phyloP scores from a whole-genome alignment of 2,797 vertebrate species.

The Danio tinwini region DNA sequence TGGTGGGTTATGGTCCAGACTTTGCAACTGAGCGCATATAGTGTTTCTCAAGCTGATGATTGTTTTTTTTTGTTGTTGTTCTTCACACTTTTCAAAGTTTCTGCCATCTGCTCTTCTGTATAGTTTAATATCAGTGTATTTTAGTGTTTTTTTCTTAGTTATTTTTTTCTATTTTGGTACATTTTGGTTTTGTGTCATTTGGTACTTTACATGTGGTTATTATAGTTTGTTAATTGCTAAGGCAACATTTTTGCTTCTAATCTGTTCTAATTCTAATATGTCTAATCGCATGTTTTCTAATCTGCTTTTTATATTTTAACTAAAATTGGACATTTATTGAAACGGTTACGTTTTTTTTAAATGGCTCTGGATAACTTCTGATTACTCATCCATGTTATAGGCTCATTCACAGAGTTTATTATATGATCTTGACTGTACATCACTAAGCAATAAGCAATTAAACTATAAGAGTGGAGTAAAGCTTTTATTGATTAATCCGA shows the following conservation, averaged over 20 bases:
- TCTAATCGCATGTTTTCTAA: neutral
- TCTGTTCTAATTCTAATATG: no score
- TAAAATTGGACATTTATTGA: neutral
- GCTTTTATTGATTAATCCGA: no score
- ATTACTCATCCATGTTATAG: neutral
- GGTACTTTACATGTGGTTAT: neutral
- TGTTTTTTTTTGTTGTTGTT: neutral
- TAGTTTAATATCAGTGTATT: neutral
- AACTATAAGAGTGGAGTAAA: no score
- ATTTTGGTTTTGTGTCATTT: no score
- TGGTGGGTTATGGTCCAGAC: constrained; percentile 32
- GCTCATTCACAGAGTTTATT: neutral
- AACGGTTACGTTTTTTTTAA: neutral
- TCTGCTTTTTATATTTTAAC: neutral
- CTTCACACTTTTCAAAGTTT: neutral
- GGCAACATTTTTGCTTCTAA: neutral
- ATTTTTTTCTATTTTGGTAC: no score
- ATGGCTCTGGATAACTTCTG: neutral
- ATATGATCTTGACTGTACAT: neutral
- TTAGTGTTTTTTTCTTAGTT: no score
- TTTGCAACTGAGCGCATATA: constrained; percentile 41
- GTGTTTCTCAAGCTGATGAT: neutral
- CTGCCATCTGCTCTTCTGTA: no score
- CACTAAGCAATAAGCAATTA: no score
- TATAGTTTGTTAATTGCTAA: neutral